Evolutionary conservation across 2,888 invertebrate species (phyloP).

Genomic region (Erebia palarica): DNA sequence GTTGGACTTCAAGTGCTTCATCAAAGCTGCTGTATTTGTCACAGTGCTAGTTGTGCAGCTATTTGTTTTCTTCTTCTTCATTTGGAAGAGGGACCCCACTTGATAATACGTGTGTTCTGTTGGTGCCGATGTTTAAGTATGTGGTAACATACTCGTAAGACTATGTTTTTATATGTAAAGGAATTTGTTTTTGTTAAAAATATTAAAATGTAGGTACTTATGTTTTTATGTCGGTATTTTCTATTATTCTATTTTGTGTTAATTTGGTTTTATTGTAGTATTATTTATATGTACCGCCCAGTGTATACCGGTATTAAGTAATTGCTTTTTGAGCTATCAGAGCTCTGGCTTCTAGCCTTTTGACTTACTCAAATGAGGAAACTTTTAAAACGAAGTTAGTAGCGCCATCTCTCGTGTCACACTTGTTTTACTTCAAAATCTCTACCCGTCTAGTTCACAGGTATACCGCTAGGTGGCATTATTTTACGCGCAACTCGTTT

Average conservation of each 20-base stretch:
- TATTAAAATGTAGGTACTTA: not conserved
- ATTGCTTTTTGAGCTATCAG: no score
- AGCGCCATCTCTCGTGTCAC: conserved; percentile 1
- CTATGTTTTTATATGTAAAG: not conserved
- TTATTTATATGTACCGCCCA: no score
- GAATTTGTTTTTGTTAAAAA: not conserved
- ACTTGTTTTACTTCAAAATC: not conserved
- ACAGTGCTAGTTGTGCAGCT: conserved; percentile 54
- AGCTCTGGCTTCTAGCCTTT: no score
- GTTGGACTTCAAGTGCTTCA: conserved; percentile 52
- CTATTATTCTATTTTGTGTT: no score
- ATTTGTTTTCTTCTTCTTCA: conserved; percentile 48
- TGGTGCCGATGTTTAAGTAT: not conserved
- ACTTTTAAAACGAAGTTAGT: not conserved
- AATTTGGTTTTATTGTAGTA: no score
- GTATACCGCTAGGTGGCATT: not conserved
- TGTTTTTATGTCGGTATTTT: not conserved
- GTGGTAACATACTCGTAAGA: not conserved
- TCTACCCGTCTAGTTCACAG: not conserved
- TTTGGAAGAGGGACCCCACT: conserved; percentile 41
- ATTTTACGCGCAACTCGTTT: not conserved
- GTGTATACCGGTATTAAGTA: no score
- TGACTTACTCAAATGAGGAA: no score
- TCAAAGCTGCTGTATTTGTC: conserved; percentile 48
- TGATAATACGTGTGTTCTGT: conserved; percentile 17